These are phyloP conservation scores for Lumbricus terrestris DNA, from an alignment of 2,888 invertebrate species.

Conservation along the genomic window DNA sequence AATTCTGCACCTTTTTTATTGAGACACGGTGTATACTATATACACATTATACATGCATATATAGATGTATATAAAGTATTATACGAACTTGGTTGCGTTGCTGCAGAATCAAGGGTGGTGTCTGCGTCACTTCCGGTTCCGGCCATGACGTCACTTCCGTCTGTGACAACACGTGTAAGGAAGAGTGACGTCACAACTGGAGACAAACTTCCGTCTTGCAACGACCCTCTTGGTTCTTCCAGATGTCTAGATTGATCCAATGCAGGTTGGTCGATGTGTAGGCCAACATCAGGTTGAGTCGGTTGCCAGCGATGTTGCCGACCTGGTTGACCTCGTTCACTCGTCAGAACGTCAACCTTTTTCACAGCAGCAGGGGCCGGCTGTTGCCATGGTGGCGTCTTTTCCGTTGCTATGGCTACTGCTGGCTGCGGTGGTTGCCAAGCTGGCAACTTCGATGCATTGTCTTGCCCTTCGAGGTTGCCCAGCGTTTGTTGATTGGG, in stretches of 20 bases:
- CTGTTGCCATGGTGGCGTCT: neutral
- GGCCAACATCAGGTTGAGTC: neutral
- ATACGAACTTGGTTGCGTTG: neutral
- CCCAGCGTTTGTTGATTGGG: neutral
- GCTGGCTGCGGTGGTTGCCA: constrained; percentile 5
- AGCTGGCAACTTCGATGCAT: neutral
- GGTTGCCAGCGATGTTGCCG: neutral
- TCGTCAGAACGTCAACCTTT: neutral
- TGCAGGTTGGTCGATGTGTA: neutral
- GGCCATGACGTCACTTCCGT: neutral
- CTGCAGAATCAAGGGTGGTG: neutral
- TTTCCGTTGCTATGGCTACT: neutral
- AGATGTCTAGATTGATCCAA: neutral
- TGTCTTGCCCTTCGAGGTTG: neutral
- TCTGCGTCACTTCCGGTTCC: constrained; percentile 14
- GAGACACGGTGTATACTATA: too few relatives aligned
- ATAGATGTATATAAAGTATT: too few relatives aligned
- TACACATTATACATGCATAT: too few relatives aligned
- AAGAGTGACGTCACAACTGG: neutral
- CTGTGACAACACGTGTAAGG: neutral
- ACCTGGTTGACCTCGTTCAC: neutral
- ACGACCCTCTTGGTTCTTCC: neutral
- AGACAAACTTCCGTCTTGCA: neutral
- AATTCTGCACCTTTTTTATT: too few relatives aligned
- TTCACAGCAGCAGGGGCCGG: neutral